These are phyloP conservation scores for Drosophila subpulchrella DNA, from an alignment of 1,140 invertebrate species.

Conservation along the genomic window DNA sequence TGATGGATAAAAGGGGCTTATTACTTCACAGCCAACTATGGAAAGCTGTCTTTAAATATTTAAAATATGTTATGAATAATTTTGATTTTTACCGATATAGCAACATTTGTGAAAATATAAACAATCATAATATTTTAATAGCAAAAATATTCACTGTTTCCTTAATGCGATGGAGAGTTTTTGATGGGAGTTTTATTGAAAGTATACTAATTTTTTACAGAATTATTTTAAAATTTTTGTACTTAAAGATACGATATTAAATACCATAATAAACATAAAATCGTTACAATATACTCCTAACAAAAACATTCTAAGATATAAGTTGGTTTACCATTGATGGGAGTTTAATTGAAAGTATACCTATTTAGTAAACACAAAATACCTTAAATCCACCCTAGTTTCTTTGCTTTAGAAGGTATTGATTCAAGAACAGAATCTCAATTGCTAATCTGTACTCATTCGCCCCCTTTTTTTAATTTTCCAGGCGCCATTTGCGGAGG, in stretches of 20 bases:
- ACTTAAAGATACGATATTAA: too few species aligned
- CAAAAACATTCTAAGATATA: too few species aligned
- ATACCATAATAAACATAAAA: too few species aligned
- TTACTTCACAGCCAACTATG: background rate
- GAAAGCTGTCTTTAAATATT: background rate
- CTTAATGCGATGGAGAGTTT: too few species aligned
- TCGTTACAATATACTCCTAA: too few species aligned
- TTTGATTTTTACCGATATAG: too few species aligned
- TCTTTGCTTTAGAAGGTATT: background rate
- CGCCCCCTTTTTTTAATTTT: background rate
- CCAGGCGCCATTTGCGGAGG: slow-evolving; percentile 79
- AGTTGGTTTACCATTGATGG: background rate
- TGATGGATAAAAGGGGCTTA: slow-evolving; percentile 1
- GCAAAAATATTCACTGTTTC: too few species aligned
- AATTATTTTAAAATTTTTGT: too few species aligned
- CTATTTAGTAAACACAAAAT: background rate
- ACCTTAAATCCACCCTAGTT: background rate
- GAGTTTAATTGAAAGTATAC: background rate
- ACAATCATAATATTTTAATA: too few species aligned
- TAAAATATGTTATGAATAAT: background rate
- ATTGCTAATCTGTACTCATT: slow-evolving; percentile 8
- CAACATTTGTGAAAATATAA: too few species aligned
- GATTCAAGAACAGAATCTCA: background rate
- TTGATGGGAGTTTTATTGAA: too few species aligned
- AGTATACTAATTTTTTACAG: too few species aligned